Evolutionary conservation across 1,140 invertebrate genomes (phyloP), one percentile per base, ranked within the genome.

Genomic region (Stenopsyche tienmushanensis): DNA sequence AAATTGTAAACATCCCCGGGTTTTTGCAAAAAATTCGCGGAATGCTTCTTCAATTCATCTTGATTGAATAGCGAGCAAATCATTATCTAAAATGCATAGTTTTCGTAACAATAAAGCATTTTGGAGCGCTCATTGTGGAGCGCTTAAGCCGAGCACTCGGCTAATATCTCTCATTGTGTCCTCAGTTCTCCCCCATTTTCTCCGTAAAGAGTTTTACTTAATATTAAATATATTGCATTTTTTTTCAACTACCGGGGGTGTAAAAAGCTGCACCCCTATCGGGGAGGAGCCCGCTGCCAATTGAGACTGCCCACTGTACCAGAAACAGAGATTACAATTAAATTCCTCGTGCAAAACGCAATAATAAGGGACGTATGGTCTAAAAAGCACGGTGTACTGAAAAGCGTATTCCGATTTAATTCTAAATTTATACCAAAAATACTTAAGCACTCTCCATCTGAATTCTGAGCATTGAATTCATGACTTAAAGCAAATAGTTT

Each of bases 311-410:
- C 64, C 67, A 66, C 34, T 66, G 67, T 70, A 70, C 64, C 60
- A 70, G 67, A 70, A 70, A 66, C 64, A 39, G 68, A 70, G 68
- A 70, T 70, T 70, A 70, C 68, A 70, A 70, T 70, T 69, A 69
- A 69, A 69, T 69, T 69, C 67, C 60, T 69, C 67, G 58, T 66
- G 67, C 67, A 69, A 69, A 69, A 69, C 67, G 67, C 45, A 60
- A 59, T 66, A 69, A 69, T 66, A 66, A 69, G 64, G 47, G 67
- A 69, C 64, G 67, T 66, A 69, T 66, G 67, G 20, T 52, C 17
- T 24, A 15, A 47, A 47, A 3, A 41, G 3, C 21, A 53, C 50
- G 50, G 5, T 26, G 17, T 7, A 23, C 17, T 17, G 21, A 53
- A 53, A 23, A 25, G 5, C 29, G n/a, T n/a, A n/a, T n/a, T n/a